Evolutionary conservation across 2,888 invertebrate genomes (phyloP).

Genomic region (Macaria liturata): DNA sequence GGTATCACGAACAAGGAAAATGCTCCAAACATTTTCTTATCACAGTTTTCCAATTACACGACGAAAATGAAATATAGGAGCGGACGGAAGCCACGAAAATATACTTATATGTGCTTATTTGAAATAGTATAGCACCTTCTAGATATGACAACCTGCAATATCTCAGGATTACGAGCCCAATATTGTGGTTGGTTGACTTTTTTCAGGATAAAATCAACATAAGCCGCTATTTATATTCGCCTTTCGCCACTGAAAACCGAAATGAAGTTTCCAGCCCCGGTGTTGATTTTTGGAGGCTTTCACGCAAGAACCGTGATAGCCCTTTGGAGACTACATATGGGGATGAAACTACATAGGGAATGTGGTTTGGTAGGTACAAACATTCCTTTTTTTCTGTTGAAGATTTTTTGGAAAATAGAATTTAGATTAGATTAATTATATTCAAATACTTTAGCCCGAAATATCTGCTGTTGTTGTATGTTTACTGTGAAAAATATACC

Average conservation of each 20-base stretch:
- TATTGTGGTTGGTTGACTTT: constrained; percentile 67
- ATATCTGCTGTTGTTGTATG: too few species aligned
- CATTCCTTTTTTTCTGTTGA: too few species aligned
- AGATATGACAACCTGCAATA: constrained; percentile 67
- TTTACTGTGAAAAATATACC: too few species aligned
- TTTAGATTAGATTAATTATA: too few species aligned
- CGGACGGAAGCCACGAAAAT: constrained; percentile 5
- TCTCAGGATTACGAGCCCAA: constrained; percentile 73
- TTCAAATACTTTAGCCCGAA: too few species aligned
- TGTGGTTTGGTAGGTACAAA: background rate
- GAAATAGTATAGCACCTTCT: constrained; percentile 40
- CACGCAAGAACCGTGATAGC: background rate
- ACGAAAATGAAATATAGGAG: constrained; percentile 9
- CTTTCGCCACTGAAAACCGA: constrained; percentile 38
- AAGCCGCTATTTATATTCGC: constrained; percentile 64
- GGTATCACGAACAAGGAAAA: constrained; percentile 33
- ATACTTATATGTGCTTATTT: constrained; percentile 12
- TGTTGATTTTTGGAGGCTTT: constrained; percentile 13
- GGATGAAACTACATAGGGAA: background rate
- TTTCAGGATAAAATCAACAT: constrained; percentile 65
- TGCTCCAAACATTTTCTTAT: constrained; percentile 10
- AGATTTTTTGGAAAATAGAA: too few species aligned
- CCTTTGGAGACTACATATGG: constrained; percentile 1
- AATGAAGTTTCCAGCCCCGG: constrained; percentile 43
- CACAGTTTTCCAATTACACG: constrained; percentile 21